Evolutionary conservation across 2,888 invertebrate genomes (phyloP).

Genomic region (Latrodectus elegans): DNA sequence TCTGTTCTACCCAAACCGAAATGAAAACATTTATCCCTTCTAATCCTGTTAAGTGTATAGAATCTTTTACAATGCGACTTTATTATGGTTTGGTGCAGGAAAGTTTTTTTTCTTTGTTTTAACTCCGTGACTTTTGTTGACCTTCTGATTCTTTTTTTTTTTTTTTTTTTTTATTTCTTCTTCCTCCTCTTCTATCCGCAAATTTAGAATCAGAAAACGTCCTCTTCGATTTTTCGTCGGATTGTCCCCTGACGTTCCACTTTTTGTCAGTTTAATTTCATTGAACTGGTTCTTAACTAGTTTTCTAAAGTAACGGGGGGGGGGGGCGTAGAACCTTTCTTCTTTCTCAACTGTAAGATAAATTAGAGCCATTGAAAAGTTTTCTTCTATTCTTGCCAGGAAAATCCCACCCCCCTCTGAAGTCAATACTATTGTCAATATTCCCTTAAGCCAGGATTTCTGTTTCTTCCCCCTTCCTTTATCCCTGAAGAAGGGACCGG

Average conservation of each 20-base stretch:
- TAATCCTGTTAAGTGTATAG: too few species aligned
- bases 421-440: slow-evolving; percentile 54
- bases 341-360: background rate
- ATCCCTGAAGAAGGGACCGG: background rate
- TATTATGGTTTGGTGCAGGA: too few species aligned
- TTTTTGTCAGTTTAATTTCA: slow-evolving; percentile 15
- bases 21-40: too few species aligned
- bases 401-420: background rate
- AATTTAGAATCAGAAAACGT: slow-evolving; percentile 40
- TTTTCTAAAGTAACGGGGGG: background rate
- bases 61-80: too few species aligned
- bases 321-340: background rate
- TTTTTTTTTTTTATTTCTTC: too few species aligned
- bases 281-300: slow-evolving; percentile 21
- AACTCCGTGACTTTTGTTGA: slow-evolving; percentile 5
- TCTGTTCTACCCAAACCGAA: too few species aligned
- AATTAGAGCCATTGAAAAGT: slow-evolving; percentile 30
- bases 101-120: background rate
- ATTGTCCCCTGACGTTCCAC: background rate
- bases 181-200: background rate
- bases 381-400: slow-evolving; percentile 4
- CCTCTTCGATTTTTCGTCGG: slow-evolving; percentile 25
- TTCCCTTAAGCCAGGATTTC: slow-evolving; percentile 43
- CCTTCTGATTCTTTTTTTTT: slow-evolving; percentile 22
- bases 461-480: background rate